These are phyloP conservation scores for Gila orcuttii DNA, from an alignment of 2,113 vertebrate species.

Conservation along the genomic window DNA sequence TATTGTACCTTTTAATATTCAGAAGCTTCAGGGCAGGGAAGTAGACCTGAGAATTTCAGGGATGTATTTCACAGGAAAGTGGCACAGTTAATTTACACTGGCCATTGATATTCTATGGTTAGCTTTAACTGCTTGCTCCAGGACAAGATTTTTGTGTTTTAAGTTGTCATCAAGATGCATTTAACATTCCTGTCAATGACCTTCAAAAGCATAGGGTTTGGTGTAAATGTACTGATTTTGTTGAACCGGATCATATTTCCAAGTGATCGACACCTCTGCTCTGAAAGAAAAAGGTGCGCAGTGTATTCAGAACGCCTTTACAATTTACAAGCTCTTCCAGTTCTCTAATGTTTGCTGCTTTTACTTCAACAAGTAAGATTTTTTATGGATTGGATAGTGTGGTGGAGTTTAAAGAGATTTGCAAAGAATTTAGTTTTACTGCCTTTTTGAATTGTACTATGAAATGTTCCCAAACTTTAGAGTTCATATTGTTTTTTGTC, in stretches of 20 bases:
- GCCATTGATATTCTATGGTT: background rate
- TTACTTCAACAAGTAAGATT: background rate
- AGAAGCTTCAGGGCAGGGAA: background rate
- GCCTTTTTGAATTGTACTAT: background rate
- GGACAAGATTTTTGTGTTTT: constrained; percentile 2
- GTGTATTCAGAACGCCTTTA: background rate
- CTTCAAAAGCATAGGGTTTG: background rate
- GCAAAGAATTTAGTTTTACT: background rate
- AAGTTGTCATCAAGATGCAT: background rate
- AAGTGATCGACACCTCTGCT: background rate
- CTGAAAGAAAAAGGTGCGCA: background rate
- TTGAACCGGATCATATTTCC: background rate
- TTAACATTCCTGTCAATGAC: background rate
- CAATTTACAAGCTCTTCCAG: background rate
- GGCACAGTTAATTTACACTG: background rate
- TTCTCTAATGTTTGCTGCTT: background rate
- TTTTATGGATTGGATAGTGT: background rate
- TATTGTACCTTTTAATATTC: background rate
- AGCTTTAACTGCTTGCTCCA: background rate
- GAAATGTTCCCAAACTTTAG: background rate
- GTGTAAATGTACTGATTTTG: background rate
- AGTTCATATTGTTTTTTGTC: background rate
- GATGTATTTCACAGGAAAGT: constrained; percentile 9
- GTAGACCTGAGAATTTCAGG: background rate
- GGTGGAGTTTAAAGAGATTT: background rate